Conservation (phyloP, 2,888 invertebrate genomes). For the Cataglyphis albicans region DNA sequence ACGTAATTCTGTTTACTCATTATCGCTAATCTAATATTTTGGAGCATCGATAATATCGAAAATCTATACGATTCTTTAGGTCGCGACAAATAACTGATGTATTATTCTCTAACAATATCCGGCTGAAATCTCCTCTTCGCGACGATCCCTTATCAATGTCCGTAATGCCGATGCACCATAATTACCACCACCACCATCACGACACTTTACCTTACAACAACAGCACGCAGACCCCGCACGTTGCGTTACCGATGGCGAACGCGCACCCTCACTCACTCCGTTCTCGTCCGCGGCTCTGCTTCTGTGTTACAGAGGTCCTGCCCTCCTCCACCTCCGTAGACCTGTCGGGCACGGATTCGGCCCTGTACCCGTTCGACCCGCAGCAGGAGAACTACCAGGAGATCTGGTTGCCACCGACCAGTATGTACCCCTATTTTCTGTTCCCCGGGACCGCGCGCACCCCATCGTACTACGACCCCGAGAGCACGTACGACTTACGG, state of each 20-base stretch:
- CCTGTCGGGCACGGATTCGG: constrained; percentile 88
- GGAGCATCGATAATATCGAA: constrained; percentile 4
- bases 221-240: constrained; percentile 71
- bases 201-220: constrained; percentile 45
- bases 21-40: background rate
- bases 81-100: background rate
- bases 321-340: constrained; percentile 87
- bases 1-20: background rate
- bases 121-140: constrained; percentile 15
- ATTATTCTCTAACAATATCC: background rate
- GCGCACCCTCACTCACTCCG: constrained; percentile 79
- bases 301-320: constrained; percentile 88
- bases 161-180: constrained; percentile 35
- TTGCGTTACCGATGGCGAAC: constrained; percentile 69
- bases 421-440: constrained; percentile 88
- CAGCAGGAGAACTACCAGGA: constrained; percentile 88
- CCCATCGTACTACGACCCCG: constrained; percentile 81
- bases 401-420: constrained; percentile 87
- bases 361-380: constrained; percentile 87
- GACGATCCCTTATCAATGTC: constrained; percentile 25
- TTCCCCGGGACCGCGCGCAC: constrained; percentile 87
- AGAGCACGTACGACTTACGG: constrained; percentile 76
- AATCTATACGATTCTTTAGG: constrained; percentile 25
- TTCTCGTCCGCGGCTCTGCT: constrained; percentile 84
- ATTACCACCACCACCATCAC: constrained; percentile 51